These are phyloP conservation scores for Montipora sp. DNA, from an alignment of 64 coral and sea anemone genomes.

Conservation along the genomic window DNA sequence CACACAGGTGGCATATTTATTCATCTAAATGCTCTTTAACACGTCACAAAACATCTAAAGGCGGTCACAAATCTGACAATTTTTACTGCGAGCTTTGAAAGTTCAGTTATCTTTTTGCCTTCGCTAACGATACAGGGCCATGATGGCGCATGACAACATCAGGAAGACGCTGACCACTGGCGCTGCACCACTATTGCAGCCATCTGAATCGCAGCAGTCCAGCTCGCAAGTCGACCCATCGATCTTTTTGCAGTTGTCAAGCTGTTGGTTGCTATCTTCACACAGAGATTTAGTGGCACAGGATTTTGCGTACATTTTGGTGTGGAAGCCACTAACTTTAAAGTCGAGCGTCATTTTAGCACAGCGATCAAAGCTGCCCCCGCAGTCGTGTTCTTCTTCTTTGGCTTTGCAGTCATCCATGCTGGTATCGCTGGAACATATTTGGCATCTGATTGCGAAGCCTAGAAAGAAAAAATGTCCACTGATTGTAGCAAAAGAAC, in stretches of 20 bases:
- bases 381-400: not conserved
- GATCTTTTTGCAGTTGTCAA: not conserved
- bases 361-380: not conserved
- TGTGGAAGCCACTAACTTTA: not conserved
- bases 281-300: not conserved
- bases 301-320: not conserved
- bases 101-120: no score
- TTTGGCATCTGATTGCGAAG: not conserved
- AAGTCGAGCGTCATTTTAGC: not conserved
- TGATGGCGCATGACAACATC: not conserved
- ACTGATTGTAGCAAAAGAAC: no score
- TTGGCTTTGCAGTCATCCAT: not conserved
- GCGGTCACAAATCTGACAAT: no score
- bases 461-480: not conserved
- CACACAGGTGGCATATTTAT: no score
- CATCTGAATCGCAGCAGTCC: not conserved
- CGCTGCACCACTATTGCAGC: not conserved
- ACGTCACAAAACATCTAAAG: no score
- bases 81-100: no score
- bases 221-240: not conserved
- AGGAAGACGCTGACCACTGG: not conserved
- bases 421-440: not conserved
- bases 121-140: not conserved
- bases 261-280: not conserved
- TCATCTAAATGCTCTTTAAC: no score